A percentile compares a stretch with the other conserved stretches of the same genome.
These are phyloP conservation scores for Anagyrus pseudococci DNA, from an alignment of 2,888 invertebrate species.

Conservation along the genomic window DNA sequence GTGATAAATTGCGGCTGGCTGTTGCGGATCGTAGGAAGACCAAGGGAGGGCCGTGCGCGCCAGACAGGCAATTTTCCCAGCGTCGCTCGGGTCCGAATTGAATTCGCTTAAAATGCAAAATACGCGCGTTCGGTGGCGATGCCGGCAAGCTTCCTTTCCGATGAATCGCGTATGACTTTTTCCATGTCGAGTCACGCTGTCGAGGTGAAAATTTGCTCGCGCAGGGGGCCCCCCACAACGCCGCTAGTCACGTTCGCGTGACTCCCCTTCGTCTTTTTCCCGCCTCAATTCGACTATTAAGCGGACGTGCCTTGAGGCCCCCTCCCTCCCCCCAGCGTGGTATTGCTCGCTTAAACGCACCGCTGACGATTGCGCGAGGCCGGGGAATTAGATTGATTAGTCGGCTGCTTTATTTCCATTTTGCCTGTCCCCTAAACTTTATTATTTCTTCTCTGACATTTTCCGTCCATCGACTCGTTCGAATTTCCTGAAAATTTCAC, in stretches of 20 bases:
- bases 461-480: no score
- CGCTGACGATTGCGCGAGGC: no score
- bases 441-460: no score
- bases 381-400: no score
- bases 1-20: background rate
- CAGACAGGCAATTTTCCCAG: conserved; percentile 16
- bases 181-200: background rate
- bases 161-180: conserved; percentile 1
- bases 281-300: background rate
- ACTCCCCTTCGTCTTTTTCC: background rate
- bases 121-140: background rate
- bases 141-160: background rate
- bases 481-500: no score
- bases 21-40: no score
- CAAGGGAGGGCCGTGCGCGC: no score
- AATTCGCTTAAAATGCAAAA: conserved; percentile 24
- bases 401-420: no score
- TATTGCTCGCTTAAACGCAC: no score
- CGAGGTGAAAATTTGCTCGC: background rate
- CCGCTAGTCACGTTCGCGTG: conserved; percentile 3
- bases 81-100: background rate
- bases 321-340: no score
- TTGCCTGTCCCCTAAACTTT: no score
- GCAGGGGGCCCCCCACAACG: background rate
- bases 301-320: no score